These are phyloP conservation scores for Myiothlypis coronata DNA, from an alignment of 2,797 vertebrate species.

Conservation along the genomic window DNA sequence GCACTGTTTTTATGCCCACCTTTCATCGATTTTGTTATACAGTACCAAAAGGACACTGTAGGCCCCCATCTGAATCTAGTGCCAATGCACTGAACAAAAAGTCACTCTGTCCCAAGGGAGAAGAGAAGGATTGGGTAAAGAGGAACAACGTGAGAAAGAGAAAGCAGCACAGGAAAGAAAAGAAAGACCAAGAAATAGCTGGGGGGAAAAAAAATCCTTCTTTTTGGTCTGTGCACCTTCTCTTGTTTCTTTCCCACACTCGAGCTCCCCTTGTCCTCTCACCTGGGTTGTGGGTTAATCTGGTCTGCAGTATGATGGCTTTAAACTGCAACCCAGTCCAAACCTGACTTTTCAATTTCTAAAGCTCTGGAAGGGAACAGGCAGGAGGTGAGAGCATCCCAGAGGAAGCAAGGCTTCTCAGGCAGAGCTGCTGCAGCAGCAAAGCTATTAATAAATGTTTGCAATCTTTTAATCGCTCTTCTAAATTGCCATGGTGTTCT, in stretches of 20 bases:
- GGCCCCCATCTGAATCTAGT: background rate
- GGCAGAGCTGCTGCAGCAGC: conserved; percentile 46
- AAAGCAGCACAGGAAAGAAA: background rate
- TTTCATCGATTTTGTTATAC: background rate
- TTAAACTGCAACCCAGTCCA: background rate
- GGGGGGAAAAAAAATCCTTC: background rate
- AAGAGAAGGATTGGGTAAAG: background rate
- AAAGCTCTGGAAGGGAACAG: background rate
- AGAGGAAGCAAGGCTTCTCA: conserved; percentile 9
- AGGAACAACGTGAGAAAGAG: background rate
- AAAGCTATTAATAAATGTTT: conserved; percentile 67
- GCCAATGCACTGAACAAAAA: background rate
- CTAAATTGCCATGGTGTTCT: conserved; percentile 60
- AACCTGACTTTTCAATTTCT: background rate
- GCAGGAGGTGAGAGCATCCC: conserved; percentile 11
- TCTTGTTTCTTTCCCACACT: background rate
- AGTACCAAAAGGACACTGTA: background rate
- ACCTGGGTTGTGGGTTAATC: background rate
- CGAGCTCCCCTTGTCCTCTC: background rate
- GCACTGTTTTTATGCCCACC: background rate
- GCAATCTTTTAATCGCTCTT: conserved; percentile 64
- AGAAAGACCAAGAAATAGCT: background rate
- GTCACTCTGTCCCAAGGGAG: background rate
- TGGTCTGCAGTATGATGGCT: background rate
- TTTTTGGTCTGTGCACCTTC: background rate